A percentile compares a stretch with the other conserved stretches of the same genome.
These are phyloP conservation scores for Drosophila niveifrons DNA, from an alignment of 2,888 invertebrate genomes.

Conservation along the genomic window DNA sequence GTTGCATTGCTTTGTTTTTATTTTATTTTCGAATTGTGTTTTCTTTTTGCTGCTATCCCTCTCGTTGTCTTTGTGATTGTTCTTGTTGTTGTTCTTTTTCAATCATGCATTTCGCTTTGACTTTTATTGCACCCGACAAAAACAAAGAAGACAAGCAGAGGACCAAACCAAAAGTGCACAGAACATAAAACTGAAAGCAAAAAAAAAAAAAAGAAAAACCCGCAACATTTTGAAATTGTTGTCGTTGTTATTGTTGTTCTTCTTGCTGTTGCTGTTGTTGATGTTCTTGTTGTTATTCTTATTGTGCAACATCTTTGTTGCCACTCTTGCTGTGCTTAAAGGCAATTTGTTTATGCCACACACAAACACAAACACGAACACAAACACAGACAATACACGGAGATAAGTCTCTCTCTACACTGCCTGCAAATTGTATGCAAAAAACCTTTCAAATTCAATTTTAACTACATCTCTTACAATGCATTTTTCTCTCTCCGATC, in stretches of 20 bases:
- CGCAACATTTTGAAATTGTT: conserved; percentile 63
- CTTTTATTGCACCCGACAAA: conserved; percentile 66
- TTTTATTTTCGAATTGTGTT: conserved; percentile 21
- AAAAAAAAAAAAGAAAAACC: conserved; percentile 49
- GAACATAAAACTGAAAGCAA: conserved; percentile 53
- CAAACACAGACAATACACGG: conserved; percentile 24
- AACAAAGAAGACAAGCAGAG: conserved; percentile 14
- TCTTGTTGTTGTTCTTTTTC: conserved; percentile 60
- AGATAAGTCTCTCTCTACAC: conserved; percentile 57
- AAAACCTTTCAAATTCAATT: conserved; percentile 36
- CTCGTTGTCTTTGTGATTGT: conserved; percentile 23
- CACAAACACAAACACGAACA: conserved; percentile 18
- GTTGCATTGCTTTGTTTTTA: conserved; percentile 44
- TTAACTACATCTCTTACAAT: conserved; percentile 48
- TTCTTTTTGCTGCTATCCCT: conserved; percentile 6
- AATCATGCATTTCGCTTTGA: conserved; percentile 79
- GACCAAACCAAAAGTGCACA: conserved; percentile 25
- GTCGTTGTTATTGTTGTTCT: conserved; percentile 39
- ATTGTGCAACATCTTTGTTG: conserved; percentile 59
- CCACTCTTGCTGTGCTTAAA: conserved; percentile 56
- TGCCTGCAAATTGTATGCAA: conserved; percentile 72
- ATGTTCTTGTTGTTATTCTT: conserved; percentile 50
- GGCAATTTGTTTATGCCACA: conserved; percentile 58
- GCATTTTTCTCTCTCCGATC: conserved; percentile 17
- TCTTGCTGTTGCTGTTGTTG: conserved; percentile 58